Percentiles rank a stretch among this genome's conserved stretches.
Conservation (phyloP, 1,140 invertebrate genomes). For the Drosophila subpulchrella region DNA sequence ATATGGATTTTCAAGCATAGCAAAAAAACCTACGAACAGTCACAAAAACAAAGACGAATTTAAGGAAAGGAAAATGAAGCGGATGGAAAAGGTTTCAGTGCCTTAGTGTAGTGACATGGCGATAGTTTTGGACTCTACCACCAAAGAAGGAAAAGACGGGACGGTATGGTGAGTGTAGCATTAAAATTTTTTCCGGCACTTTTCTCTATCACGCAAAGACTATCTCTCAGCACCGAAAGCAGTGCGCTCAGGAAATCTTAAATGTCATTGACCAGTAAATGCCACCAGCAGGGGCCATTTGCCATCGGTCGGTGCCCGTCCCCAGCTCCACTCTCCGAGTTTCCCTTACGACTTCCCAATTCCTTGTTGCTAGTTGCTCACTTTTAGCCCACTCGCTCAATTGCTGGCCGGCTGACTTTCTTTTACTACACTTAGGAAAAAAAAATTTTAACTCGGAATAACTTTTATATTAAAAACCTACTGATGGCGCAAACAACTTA, state of each 20-base stretch:
- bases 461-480: too few species aligned
- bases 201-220: slow-evolving; percentile 64
- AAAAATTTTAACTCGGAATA: not conserved
- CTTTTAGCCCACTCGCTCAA: slow-evolving; percentile 75
- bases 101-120: slow-evolving; percentile 67
- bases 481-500: too few species aligned
- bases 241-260: slow-evolving; percentile 49
- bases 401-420: slow-evolving; percentile 60
- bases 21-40: slow-evolving; percentile 1
- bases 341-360: slow-evolving; percentile 33
- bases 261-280: slow-evolving; percentile 82
- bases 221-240: slow-evolving; percentile 16
- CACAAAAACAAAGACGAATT: slow-evolving; percentile 13
- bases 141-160: slow-evolving; percentile 19
- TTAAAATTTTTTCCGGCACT: slow-evolving; percentile 70
- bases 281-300: slow-evolving; percentile 61
- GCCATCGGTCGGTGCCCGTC: slow-evolving; percentile 33
- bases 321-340: slow-evolving; percentile 14
- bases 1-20: too few species aligned
- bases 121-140: slow-evolving; percentile 58
- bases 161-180: slow-evolving; percentile 42
- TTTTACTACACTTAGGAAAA: slow-evolving; percentile 45
- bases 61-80: slow-evolving; percentile 28
- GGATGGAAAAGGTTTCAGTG: slow-evolving; percentile 61
- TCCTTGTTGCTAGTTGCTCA: slow-evolving; percentile 54